Evolutionary conservation across 2,888 invertebrate species (phyloP), one percentile per base, ranked within the genome.

Genomic region (Brachyopa scutellaris): DNA sequence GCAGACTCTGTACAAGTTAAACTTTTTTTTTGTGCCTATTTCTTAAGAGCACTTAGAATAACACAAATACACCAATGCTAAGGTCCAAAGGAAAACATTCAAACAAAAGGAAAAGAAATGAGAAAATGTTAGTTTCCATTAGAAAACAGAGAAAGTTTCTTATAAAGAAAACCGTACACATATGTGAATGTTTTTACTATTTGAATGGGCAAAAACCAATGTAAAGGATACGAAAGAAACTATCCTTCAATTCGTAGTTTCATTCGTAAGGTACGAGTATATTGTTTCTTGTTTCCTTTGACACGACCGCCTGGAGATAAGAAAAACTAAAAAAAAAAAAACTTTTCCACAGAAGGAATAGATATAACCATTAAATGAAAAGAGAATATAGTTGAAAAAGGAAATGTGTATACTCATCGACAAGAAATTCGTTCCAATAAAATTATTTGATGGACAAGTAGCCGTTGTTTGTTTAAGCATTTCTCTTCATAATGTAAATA

Each of bases 271-370:
- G 26, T 47, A 47, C 45, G 3, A 47, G 26, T 47, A 17, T 19
- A 13, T 5, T 11, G 5, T 29, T 9, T 29, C 33, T 40, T 40
- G n/a, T 21, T 5, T 55, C 17, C 15, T 11, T 31, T 40, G 23
- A 59, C 40, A 70, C 38, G 47, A 55, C 59, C 79, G 73, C 73
- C 73, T 79, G 53, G 72, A 79, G 72, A 73, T 73, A 40, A 53
- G 51, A n/a, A n/a, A n/a, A 78, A 55, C 51, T 31, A n/a, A n/a
- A n/a, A n/a, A n/a, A n/a, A 36, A 51, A 49, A 62, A 69, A 62
- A 31, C 38, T 29, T 49, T 17, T 45, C 21, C 21, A 13, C 36
- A 9, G 9, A 53, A 17, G 15, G n/a, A 61, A 49, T 40, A 23
- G 29, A 62, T 53, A 36, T 3, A 61, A 61, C 53, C 26, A 53